Evolutionary conservation across 2,888 invertebrate species (phyloP).

Genomic region (Sinopyrophorus schimmeli): DNA sequence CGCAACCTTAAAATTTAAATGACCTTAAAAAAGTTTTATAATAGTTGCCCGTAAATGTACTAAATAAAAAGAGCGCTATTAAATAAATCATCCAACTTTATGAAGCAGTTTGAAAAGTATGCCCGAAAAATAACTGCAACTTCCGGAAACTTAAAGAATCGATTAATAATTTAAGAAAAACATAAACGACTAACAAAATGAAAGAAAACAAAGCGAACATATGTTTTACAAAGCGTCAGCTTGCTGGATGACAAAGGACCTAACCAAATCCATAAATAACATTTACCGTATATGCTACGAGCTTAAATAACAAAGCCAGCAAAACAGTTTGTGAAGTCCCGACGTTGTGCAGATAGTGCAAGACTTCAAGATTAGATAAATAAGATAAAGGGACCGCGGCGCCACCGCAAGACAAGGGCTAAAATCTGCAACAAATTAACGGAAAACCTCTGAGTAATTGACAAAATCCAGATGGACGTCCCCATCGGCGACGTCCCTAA

Average conservation of each 20-base stretch:
- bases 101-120: too few relatives aligned
- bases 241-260: conserved; percentile 3
- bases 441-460: neutral
- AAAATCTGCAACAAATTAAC: conserved; percentile 14
- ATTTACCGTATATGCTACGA: conserved; percentile 16
- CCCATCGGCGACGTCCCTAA: too few relatives aligned
- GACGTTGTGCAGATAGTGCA: conserved; percentile 21
- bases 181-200: too few relatives aligned
- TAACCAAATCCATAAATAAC: conserved; percentile 18
- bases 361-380: conserved; percentile 18
- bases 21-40: too few relatives aligned
- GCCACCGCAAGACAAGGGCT: conserved; percentile 17
- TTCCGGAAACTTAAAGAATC: too few relatives aligned
- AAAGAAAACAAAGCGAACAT: too few relatives aligned
- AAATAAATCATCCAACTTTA: too few relatives aligned
- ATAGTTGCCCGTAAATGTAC: too few relatives aligned
- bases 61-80: too few relatives aligned
- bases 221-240: conserved; percentile 2
- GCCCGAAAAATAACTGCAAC: too few relatives aligned
- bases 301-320: conserved; percentile 12
- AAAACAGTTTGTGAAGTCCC: conserved; percentile 17
- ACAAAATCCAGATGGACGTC: conserved; percentile 6
- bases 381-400: conserved; percentile 12
- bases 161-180: too few relatives aligned
- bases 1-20: too few relatives aligned